These are phyloP conservation scores for Erpornis zantholeuca DNA, from an alignment of 2,113 vertebrate species.

Conservation along the genomic window DNA sequence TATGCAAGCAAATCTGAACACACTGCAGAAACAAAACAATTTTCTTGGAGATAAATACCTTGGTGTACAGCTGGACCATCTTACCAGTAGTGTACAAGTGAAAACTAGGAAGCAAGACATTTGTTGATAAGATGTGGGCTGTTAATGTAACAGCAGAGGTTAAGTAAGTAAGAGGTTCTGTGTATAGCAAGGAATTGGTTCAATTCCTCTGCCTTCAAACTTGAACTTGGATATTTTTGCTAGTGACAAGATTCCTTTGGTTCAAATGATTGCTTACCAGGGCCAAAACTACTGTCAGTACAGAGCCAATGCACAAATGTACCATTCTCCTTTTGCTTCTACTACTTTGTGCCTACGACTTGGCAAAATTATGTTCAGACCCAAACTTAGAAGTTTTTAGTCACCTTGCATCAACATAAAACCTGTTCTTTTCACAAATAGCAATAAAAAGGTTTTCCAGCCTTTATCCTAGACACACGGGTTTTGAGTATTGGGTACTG, in stretches of 20 bases:
- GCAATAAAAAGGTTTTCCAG: neutral
- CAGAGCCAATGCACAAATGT: neutral
- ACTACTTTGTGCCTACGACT: neutral
- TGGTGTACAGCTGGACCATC: neutral
- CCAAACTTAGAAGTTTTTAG: neutral
- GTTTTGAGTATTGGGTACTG: neutral
- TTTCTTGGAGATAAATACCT: neutral
- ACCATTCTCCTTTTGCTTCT: neutral
- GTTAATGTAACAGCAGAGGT: neutral
- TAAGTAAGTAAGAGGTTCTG: neutral
- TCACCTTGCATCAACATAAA: neutral
- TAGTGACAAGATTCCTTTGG: neutral
- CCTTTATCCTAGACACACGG: neutral
- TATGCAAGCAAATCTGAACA: neutral
- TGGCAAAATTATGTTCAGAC: neutral
- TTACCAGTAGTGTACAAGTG: neutral
- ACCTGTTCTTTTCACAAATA: neutral
- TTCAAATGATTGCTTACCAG: neutral
- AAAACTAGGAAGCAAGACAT: neutral
- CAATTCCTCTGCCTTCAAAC: neutral
- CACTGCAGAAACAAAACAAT: neutral
- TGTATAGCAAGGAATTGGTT: neutral
- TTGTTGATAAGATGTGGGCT: neutral
- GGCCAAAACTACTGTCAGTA: neutral
- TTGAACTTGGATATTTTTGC: neutral